A percentile compares a stretch with the other conserved stretches of the same genome.
phyloP scores from a whole-genome alignment of 2,888 invertebrate species.

The Chloromyia formosa region DNA sequence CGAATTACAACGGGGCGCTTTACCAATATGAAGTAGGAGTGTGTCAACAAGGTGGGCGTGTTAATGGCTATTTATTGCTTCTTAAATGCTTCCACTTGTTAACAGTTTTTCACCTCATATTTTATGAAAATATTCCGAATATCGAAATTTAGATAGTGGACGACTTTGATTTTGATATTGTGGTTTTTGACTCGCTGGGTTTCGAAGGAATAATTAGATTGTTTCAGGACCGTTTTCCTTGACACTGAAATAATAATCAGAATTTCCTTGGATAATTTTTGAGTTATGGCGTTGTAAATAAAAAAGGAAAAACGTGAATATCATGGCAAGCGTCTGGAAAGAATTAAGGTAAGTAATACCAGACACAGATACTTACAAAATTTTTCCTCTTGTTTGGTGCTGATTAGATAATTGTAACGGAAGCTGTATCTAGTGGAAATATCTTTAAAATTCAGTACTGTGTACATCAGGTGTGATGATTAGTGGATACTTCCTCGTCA shows the following conservation, averaged over 20 bases:
- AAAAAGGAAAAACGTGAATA: background rate
- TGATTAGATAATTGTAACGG: too few species aligned
- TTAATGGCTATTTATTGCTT: slow-evolving; percentile 50
- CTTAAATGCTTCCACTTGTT: slow-evolving; percentile 50
- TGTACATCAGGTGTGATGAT: too few species aligned
- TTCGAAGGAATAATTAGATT: slow-evolving; percentile 3
- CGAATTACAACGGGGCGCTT: background rate
- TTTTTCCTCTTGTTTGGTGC: too few species aligned
- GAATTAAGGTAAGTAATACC: too few species aligned
- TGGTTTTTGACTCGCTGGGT: background rate
- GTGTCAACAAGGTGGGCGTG: slow-evolving; percentile 47
- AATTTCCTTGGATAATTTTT: slow-evolving; percentile 9
- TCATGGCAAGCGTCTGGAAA: too few species aligned
- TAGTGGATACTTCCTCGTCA: too few species aligned
- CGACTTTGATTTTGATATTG: background rate
- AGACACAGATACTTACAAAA: too few species aligned
- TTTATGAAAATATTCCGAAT: slow-evolving; percentile 15
- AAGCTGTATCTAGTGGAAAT: too few species aligned
- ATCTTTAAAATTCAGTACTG: too few species aligned
- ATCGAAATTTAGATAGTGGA: background rate
- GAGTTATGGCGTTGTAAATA: slow-evolving; percentile 2
- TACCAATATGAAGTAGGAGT: background rate
- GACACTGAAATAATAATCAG: background rate
- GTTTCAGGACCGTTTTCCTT: background rate
- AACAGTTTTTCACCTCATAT: slow-evolving; percentile 48